A percentile compares a stretch with the other conserved stretches of the same genome.
These are phyloP conservation scores for Nesidiocoris tenuis DNA, from an alignment of 2,888 invertebrate genomes.

Conservation along the genomic window DNA sequence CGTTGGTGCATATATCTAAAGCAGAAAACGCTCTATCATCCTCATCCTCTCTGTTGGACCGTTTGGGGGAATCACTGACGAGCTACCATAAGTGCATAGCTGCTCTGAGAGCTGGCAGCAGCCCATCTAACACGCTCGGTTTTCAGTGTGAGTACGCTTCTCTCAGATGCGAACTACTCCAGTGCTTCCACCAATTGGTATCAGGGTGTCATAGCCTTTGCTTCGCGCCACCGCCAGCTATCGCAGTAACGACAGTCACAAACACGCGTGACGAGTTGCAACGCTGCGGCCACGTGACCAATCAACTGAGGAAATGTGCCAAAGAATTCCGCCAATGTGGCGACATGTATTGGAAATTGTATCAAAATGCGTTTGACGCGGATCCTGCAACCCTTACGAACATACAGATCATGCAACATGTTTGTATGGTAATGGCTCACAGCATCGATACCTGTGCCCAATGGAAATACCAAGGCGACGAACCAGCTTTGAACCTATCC, in stretches of 20 bases:
- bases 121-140: conserved; percentile 63
- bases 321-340: conserved; percentile 71
- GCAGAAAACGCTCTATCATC: conserved; percentile 68
- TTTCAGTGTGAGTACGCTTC: conserved; percentile 77
- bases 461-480: conserved; percentile 53
- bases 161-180: conserved; percentile 73
- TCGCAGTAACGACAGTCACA: conserved; percentile 79
- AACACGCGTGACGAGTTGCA: conserved; percentile 75
- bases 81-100: conserved; percentile 68
- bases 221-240: conserved; percentile 90
- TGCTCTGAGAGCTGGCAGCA: conserved; percentile 65
- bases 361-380: conserved; percentile 82
- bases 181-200: conserved; percentile 64
- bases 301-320: conserved; percentile 73
- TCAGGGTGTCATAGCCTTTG: conserved; percentile 74
- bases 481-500: conserved; percentile 51
- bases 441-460: conserved; percentile 72
- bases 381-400: conserved; percentile 75
- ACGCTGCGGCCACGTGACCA: conserved; percentile 75
- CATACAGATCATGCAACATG: conserved; percentile 73
- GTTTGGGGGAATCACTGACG: conserved; percentile 58
- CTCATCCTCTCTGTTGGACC: conserved; percentile 56
- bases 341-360: conserved; percentile 72
- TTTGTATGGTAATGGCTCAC: conserved; percentile 72
- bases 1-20: conserved; percentile 72